Evolutionary conservation across 2,113 vertebrate genomes (phyloP).

Genomic region (Picathartes gymnocephalus): DNA sequence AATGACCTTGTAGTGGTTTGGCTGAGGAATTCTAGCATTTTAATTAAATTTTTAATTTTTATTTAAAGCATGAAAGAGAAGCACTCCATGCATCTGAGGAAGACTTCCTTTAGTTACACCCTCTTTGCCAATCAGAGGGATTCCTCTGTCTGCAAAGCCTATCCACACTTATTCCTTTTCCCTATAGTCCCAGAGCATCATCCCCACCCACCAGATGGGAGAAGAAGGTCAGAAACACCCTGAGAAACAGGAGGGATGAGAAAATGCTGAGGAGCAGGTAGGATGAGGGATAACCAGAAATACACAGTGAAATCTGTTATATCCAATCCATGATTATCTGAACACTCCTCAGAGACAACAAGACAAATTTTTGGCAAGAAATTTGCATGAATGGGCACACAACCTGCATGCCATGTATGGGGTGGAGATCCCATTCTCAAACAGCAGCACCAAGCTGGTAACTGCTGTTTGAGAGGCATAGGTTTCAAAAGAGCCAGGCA

Average conservation of each 20-base stretch:
- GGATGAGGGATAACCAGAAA: not conserved
- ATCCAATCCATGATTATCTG: not conserved
- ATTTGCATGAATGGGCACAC: rapidly evolving
- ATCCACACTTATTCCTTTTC: not conserved
- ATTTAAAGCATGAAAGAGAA: too few relatives aligned
- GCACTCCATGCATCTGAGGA: too few relatives aligned
- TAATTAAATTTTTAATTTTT: too few relatives aligned
- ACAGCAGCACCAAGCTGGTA: not conserved
- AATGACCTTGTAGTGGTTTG: too few relatives aligned
- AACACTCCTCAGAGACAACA: not conserved
- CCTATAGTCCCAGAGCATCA: not conserved
- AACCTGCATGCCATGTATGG: not conserved
- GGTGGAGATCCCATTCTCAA: not conserved
- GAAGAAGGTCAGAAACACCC: not conserved
- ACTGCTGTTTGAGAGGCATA: not conserved
- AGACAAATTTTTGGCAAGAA: not conserved
- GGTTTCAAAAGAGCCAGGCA: not conserved
- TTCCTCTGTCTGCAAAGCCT: not conserved
- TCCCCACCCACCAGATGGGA: not conserved
- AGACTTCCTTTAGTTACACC: too few relatives aligned
- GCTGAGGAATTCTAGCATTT: too few relatives aligned
- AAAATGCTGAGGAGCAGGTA: not conserved
- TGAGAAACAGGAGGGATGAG: not conserved
- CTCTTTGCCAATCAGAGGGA: not conserved
- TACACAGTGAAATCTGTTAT: not conserved